Percentiles rank a stretch among this genome's conserved stretches.
These are phyloP conservation scores for Cryptomyrus ogoouensis DNA, from an alignment of 2,113 vertebrate species.

Conservation along the genomic window DNA sequence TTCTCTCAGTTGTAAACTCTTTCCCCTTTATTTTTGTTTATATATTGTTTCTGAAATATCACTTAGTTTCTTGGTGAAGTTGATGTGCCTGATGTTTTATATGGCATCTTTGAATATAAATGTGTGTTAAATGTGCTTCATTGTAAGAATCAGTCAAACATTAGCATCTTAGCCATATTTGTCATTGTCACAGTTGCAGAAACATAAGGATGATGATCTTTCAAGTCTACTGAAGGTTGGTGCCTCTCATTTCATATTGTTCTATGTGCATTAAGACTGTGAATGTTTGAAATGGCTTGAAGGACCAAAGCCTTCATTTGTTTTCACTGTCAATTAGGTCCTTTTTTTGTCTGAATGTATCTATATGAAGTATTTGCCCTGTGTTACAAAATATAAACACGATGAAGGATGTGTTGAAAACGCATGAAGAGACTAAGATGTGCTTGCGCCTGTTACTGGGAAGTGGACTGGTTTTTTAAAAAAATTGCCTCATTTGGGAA, in stretches of 20 bases:
- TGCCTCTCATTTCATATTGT: neutral
- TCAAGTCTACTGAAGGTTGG: constrained; percentile 91
- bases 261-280: neutral
- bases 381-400: neutral
- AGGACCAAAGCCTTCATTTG: neutral
- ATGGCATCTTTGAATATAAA: neutral
- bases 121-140: neutral
- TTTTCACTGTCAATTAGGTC: neutral
- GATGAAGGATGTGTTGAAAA: neutral
- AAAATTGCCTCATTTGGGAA: neutral
- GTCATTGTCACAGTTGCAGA: constrained; percentile 72
- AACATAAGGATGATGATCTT: constrained; percentile 95
- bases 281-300: neutral
- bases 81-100: neutral
- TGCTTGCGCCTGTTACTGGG: neutral
- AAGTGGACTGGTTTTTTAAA: neutral
- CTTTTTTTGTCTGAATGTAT: neutral
- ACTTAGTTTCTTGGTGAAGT: neutral
- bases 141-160: neutral
- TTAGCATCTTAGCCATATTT: neutral
- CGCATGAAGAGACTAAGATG: neutral
- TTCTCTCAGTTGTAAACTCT: neutral
- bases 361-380: neutral
- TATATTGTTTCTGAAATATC: neutral
- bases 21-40: neutral